Conservation (phyloP, 2,797 vertebrate genomes). For the Periophthalmus magnuspinnatus region DNA sequence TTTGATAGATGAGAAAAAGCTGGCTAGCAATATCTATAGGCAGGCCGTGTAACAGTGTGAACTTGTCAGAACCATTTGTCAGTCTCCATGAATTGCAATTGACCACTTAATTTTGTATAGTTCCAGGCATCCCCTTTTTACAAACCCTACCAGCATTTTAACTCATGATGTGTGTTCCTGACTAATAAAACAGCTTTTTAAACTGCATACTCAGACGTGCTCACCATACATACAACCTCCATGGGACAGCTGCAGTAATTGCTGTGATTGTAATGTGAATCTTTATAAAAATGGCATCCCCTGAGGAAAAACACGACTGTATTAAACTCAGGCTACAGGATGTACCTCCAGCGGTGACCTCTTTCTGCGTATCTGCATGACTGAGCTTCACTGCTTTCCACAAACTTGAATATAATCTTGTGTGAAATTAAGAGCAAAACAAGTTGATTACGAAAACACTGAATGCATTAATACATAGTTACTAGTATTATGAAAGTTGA, state of each 20-base stretch:
- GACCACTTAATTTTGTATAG: conserved; percentile 4
- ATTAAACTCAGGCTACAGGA: conserved; percentile 6
- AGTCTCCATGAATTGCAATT: conserved; percentile 15
- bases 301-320: conserved; percentile 7
- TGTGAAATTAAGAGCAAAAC: conserved; percentile 13
- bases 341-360: conserved; percentile 12
- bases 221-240: conserved; percentile 2
- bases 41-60: background rate
- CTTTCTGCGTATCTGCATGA: conserved; percentile 25
- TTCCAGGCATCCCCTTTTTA: background rate
- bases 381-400: conserved; percentile 17
- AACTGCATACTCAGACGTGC: background rate
- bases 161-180: background rate
- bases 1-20: conserved; percentile 3
- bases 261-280: conserved; percentile 19
- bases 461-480: background rate
- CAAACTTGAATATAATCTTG: conserved; percentile 13
- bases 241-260: conserved; percentile 7
- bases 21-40: conserved; percentile 7
- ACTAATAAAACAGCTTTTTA: background rate
- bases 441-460: conserved; percentile 14
- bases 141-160: conserved; percentile 6
- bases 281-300: conserved; percentile 7
- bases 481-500: background rate
- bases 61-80: conserved; percentile 18